A percentile compares a stretch with the other conserved stretches of the same genome.
phyloP scores from a whole-genome alignment of 2,888 invertebrate species.

The Epinotia ramella region DNA sequence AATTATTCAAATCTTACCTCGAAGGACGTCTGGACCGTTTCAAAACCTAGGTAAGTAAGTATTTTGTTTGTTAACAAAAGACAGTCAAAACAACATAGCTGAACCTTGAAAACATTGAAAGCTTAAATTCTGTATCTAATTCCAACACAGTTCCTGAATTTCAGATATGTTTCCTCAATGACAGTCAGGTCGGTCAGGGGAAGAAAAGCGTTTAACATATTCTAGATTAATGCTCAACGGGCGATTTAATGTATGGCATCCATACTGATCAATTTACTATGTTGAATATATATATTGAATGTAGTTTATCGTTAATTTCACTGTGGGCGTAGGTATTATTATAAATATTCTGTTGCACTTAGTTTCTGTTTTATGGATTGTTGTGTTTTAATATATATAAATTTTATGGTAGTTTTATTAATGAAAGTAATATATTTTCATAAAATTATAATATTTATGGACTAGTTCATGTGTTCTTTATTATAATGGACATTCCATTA shows the following conservation, averaged over 20 bases:
- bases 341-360: slow-evolving; percentile 18
- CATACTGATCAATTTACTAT: background rate
- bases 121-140: background rate
- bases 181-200: slow-evolving; percentile 6
- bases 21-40: background rate
- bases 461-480: slow-evolving; percentile 17
- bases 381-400: slow-evolving; percentile 32
- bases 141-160: background rate
- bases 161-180: background rate
- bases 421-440: slow-evolving; percentile 39
- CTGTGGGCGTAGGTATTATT: background rate
- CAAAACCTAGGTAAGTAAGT: background rate
- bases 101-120: no score
- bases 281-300: background rate
- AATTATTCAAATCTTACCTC: background rate
- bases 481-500: slow-evolving; percentile 38
- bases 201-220: background rate
- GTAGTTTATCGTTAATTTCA: background rate
- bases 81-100: no score
- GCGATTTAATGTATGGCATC: background rate
- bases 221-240: background rate
- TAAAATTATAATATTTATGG: slow-evolving; percentile 7
- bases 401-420: slow-evolving; percentile 23
- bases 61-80: background rate
- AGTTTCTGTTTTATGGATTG: slow-evolving; percentile 20